These are phyloP conservation scores for Amblyraja radiata DNA, from an alignment of 2,797 vertebrate species.

Conservation along the genomic window DNA sequence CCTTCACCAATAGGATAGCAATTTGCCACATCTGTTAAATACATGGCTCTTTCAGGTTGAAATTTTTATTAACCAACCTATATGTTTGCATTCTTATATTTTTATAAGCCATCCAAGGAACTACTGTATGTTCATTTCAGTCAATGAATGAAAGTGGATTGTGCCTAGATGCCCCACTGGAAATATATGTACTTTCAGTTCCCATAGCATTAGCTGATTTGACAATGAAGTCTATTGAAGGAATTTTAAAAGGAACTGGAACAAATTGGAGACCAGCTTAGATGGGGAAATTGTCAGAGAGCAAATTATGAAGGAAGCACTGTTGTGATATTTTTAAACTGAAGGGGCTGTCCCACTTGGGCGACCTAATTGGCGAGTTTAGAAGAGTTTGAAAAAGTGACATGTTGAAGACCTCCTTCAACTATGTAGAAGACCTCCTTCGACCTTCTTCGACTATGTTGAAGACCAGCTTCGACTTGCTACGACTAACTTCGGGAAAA, in stretches of 20 bases:
- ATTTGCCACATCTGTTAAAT: too few species aligned
- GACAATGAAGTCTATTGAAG: neutral
- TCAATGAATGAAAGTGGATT: neutral
- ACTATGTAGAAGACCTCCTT: too few species aligned
- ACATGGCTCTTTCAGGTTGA: too few species aligned
- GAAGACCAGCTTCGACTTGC: too few species aligned
- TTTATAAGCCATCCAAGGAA: neutral
- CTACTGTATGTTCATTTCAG: neutral
- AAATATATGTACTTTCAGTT: neutral
- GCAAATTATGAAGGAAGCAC: neutral
- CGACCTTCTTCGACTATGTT: too few species aligned
- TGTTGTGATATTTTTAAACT: conserved; percentile 16
- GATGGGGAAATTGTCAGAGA: neutral
- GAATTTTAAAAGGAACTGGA: neutral
- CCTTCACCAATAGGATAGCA: too few species aligned
- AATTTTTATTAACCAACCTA: too few species aligned
- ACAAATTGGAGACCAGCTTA: neutral
- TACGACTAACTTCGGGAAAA: too few species aligned
- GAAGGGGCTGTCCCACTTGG: neutral
- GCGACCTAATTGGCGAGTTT: too few species aligned
- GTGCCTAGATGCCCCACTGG: neutral
- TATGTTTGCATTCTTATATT: too few species aligned
- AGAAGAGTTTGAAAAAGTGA: too few species aligned
- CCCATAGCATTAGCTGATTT: neutral
- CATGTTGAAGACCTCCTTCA: too few species aligned